Conservation (phyloP, 2,888 invertebrate genomes). For the Oithona nana region DNA sequence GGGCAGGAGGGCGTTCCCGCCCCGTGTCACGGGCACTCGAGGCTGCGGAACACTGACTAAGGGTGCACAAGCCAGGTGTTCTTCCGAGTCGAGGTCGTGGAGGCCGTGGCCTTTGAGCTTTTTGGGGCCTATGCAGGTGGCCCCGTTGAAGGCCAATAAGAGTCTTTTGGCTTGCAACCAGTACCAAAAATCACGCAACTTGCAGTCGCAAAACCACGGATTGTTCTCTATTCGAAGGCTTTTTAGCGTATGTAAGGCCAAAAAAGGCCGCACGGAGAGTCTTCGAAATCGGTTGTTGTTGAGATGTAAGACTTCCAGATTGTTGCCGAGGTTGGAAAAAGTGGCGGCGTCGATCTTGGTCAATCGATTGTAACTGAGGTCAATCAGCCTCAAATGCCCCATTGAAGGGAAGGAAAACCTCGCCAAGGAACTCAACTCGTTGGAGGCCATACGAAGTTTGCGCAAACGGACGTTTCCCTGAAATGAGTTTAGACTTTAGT, state of each 20-base stretch:
- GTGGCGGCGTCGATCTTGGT: not conserved
- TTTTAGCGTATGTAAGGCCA: not conserved
- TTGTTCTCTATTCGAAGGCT: constrained; percentile 6
- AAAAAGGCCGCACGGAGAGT: not conserved
- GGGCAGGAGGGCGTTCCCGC: constrained; percentile 1
- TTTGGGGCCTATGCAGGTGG: not conserved
- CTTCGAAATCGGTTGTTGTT: not conserved
- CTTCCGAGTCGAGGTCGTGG: not conserved
- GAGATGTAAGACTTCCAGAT: constrained; percentile 7
- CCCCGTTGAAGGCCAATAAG: not conserved
- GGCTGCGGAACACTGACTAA: constrained; percentile 5
- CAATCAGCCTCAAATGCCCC: constrained; percentile 56
- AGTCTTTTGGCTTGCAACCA: constrained; percentile 3
- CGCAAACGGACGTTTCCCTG: constrained; percentile 53
- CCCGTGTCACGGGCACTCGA: not conserved
- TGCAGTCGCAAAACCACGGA: constrained; percentile 12
- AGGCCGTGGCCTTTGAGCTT: not conserved
- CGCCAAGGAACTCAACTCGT: constrained; percentile 50
- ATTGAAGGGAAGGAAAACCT: constrained; percentile 61
- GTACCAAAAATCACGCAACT: constrained; percentile 5
- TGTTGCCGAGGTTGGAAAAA: not conserved
- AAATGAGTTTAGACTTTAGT: constrained; percentile 61
- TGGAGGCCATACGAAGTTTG: constrained; percentile 52
- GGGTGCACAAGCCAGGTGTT: constrained; percentile 7
- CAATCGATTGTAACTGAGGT: constrained; percentile 59